These are phyloP conservation scores for Hermaeophaga mercurialis DNA, from an alignment of 2,888 invertebrate genomes.

Conservation along the genomic window DNA sequence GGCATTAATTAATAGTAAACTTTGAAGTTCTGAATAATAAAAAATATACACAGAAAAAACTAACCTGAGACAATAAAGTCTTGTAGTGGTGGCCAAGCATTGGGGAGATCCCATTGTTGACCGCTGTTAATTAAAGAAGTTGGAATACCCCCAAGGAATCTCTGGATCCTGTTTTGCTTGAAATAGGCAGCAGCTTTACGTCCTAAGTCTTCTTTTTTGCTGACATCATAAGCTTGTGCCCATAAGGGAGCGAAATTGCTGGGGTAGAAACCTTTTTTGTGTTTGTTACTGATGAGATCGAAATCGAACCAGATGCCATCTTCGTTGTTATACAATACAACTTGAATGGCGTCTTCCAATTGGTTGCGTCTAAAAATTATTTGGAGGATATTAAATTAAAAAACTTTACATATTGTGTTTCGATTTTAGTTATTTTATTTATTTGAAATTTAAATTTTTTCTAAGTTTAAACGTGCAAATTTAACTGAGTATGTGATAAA, in stretches of 20 bases:
- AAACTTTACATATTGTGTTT: no score
- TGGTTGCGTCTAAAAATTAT: constrained; percentile 55
- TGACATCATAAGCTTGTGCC: constrained; percentile 57
- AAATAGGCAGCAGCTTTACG: constrained; percentile 63
- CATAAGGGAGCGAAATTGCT: constrained; percentile 78
- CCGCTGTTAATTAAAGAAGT: constrained; percentile 68
- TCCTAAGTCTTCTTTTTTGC: constrained; percentile 53
- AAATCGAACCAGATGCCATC: constrained; percentile 84
- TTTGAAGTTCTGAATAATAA: not conserved
- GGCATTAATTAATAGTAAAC: not conserved
- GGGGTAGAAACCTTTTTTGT: constrained; percentile 70
- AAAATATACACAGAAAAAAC: no score
- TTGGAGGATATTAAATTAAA: no score
- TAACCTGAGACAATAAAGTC: constrained; percentile 73
- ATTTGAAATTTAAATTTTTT: no score
- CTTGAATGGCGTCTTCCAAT: constrained; percentile 67
- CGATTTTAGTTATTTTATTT: no score
- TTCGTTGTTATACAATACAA: constrained; percentile 75
- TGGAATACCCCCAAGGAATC: constrained; percentile 65
- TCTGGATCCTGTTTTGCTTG: constrained; percentile 41
- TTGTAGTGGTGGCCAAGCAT: constrained; percentile 85
- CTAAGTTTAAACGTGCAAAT: no score
- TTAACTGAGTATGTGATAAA: no score
- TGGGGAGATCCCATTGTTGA: constrained; percentile 83
- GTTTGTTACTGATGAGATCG: constrained; percentile 63